phyloP scores from a whole-genome alignment of 2,113 vertebrate species.

The Heterotis niloticus region DNA sequence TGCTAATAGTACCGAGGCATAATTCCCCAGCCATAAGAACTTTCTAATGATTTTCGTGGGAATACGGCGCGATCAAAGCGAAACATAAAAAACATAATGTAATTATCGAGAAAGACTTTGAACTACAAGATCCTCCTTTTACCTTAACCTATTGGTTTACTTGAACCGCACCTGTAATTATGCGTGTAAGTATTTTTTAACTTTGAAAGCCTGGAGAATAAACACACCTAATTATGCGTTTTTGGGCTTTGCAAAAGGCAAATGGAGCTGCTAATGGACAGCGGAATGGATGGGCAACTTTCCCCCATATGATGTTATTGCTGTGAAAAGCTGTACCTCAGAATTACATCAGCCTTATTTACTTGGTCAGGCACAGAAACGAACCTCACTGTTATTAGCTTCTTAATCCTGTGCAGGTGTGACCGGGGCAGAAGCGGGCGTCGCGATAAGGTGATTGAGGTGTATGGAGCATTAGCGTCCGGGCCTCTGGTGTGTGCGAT shows the following conservation, averaged over 20 bases:
- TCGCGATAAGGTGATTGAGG: conserved; percentile 66
- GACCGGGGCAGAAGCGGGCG: conserved; percentile 63
- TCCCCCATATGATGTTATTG: neutral
- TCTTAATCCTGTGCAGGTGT: conserved; percentile 63
- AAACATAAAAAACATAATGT: conserved; percentile 6
- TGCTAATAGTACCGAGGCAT: conserved; percentile 13
- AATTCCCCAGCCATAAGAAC: conserved; percentile 7
- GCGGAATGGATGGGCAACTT: neutral
- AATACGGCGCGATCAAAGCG: conserved; percentile 2
- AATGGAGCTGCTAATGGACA: neutral
- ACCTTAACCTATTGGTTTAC: neutral
- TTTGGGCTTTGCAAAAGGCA: neutral
- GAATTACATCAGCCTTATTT: conserved; percentile 4
- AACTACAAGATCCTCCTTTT: neutral
- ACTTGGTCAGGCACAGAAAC: conserved; percentile 1
- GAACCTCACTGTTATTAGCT: conserved; percentile 62
- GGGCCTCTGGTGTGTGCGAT: no score
- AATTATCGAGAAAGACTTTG: conserved; percentile 16
- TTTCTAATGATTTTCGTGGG: conserved; percentile 21
- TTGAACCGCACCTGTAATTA: neutral
- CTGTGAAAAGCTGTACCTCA: conserved; percentile 1
- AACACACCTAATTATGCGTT: neutral
- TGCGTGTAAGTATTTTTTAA: neutral
- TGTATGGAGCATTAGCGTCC: no score
- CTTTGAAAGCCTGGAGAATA: neutral